Evolutionary conservation across 1,140 invertebrate species (phyloP), one percentile per base, ranked within the genome.

Genomic region (Drosophila guanche): DNA sequence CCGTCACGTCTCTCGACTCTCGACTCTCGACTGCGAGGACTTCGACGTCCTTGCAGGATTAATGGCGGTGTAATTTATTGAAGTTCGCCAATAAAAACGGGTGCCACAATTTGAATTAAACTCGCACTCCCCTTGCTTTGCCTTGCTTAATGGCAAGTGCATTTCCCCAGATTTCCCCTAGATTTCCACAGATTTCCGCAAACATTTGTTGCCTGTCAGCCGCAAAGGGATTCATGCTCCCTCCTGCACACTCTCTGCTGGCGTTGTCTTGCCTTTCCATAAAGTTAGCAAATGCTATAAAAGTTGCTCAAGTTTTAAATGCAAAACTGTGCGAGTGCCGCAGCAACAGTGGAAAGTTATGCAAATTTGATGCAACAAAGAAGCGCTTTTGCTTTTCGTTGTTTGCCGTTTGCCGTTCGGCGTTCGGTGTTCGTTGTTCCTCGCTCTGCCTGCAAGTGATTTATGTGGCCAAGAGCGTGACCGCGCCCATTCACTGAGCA

Each of bases 311-410:
- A 86, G 73, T 62, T 77, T 88, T 58, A 88, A 86, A 78, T 59
- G 60, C 63, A 77, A 46, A 54, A 22, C 27, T 51, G 61, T 25
- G 54, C 5, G 16, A 33, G 37, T 25, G 61, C 12, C 27, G 47
- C 56, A 52, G 60, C 54, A 69, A 69, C 66, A 69, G 66, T 48
- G 66, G 50, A 88, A 78, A 83, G 74, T 86, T 86, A 86, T 86
- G 81, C 83, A 86, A 88, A 88, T 86, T 78, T 81, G 67, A 72
- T 83, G 83, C 83, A 86, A 76, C 78, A 86, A 79, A 86, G 83
- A 88, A 88, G 78, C 48, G 51, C 52, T 70, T 66, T 76, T 80
- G 70, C 25, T 6, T 5, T 27, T 12, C 12, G 0, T 10, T 12
- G 10, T 37, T 37, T 33, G 29, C 25, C 5, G 25, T 27, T n/a